A percentile compares a stretch with the other conserved stretches of the same genome.
Evolutionary conservation across 1,140 invertebrate species (phyloP).

Genomic region (Hypsibius dujardini): DNA sequence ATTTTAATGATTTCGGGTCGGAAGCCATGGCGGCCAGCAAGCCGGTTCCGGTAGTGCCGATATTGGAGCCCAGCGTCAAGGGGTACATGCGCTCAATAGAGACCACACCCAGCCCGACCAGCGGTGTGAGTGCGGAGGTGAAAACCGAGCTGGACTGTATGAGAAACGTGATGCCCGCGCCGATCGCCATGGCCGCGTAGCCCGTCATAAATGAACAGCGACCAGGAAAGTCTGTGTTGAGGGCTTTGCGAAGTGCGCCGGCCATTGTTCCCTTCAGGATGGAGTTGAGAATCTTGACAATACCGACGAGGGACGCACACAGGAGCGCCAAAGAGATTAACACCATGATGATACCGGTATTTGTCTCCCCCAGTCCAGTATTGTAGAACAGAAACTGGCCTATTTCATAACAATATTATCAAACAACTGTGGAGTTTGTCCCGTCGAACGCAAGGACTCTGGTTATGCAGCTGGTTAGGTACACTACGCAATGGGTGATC

Average conservation of each 20-base stretch:
- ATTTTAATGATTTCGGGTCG: slow-evolving; percentile 20
- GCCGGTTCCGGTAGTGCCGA: slow-evolving; percentile 33
- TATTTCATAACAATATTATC: slow-evolving; percentile 17
- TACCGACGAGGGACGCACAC: background rate
- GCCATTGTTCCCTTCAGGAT: slow-evolving; percentile 25
- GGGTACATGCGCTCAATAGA: slow-evolving; percentile 33
- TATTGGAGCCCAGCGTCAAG: slow-evolving; percentile 33
- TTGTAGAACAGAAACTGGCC: slow-evolving; percentile 29
- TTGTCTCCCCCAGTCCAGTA: slow-evolving; percentile 31
- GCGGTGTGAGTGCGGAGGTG: slow-evolving; percentile 33
- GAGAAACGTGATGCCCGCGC: slow-evolving; percentile 33
- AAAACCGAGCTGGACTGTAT: slow-evolving; percentile 33
- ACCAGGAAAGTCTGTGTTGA: slow-evolving; percentile 32
- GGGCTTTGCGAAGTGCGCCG: slow-evolving; percentile 27
- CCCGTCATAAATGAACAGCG: slow-evolving; percentile 28
- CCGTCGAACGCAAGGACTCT: background rate
- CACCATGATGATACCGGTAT: slow-evolving; percentile 37
- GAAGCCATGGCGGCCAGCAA: slow-evolving; percentile 33
- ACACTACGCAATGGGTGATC: no score
- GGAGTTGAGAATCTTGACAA: slow-evolving; percentile 13
- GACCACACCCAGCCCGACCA: slow-evolving; percentile 32
- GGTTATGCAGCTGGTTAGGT: no score
- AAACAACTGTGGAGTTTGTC: background rate
- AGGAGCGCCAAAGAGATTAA: slow-evolving; percentile 37
- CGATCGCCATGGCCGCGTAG: slow-evolving; percentile 31